These are phyloP conservation scores for Hydractinia echinata DNA, from an alignment of 30 jellyfish, hydroid and myxozoan species.

Conservation along the genomic window DNA sequence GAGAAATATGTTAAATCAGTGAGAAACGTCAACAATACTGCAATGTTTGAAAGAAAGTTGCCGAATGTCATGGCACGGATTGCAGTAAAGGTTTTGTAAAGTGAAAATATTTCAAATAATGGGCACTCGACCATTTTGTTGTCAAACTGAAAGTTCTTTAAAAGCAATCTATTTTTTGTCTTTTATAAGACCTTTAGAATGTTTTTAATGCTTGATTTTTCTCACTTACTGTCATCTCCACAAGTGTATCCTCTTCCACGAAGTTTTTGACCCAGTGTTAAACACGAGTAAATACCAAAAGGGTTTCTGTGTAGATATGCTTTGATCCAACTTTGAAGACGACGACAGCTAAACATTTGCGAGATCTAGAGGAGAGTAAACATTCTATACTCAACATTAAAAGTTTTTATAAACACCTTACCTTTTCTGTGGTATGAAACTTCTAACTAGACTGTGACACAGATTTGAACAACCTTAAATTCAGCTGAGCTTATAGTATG, in stretches of 20 bases:
- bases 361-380: slow-evolving; percentile 9
- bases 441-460: background rate
- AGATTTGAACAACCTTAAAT: no score
- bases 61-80: no score
- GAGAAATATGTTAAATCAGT: no score
- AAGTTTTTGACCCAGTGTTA: slow-evolving; percentile 67
- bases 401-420: background rate
- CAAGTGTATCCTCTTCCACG: slow-evolving; percentile 90
- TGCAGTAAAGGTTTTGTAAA: no score
- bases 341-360: slow-evolving; percentile 37
- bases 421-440: background rate
- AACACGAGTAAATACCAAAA: slow-evolving; percentile 77
- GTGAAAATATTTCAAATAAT: no score
- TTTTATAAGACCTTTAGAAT: no score
- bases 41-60: no score
- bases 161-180: no score
- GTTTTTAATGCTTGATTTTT: background rate
- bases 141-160: no score
- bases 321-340: slow-evolving; percentile 71
- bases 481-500: no score
- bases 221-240: slow-evolving; percentile 74
- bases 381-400: background rate
- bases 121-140: no score
- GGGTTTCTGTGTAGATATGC: slow-evolving; percentile 64
- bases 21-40: no score